Base-by-base conservation (phyloP, 2,888 invertebrate species). In the Drosophila neutralis region DNA sequence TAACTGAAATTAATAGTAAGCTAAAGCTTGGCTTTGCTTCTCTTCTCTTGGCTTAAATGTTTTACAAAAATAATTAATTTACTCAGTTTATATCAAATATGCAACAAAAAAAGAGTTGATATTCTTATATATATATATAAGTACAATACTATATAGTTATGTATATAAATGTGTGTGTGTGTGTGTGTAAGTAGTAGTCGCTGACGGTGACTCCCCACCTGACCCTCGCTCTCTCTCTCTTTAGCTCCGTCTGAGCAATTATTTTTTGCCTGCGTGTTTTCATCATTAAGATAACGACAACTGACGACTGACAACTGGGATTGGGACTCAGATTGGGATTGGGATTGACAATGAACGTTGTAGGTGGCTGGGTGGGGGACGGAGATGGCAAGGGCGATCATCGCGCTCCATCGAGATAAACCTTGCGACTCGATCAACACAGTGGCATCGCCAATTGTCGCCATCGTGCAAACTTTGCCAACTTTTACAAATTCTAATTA, bases 241-340 rank as follows among this genome's bases (percentile, higher is more conserved):
- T n/a, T n/a, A n/a, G n/a, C n/a, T n/a, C n/a, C n/a, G n/a, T n/a
- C n/a, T n/a, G n/a, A n/a, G 10, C 31, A 31, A 31, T 31, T 31
- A 31, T 1, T 51, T 53, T 21, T 42, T 42, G 42, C 52, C 59
- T 63, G 70, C 63, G 77, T 74, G 60, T 36, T 71, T 76, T 60
- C 63, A 48, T 70, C 49, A 69, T 69, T 54, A 60, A 33, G 62
- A 49, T 38, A 53, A 54, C 29, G 1, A 29, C 29, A 7, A 27
- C 27, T 18, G 54, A 11, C 11, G 18, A 53, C 52, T 31, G 7
- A 45, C 51, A 18, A 38, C 1, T 38, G 38, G n/a, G 8, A 38
- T 38, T 38, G 18, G 8, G 18, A 29, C 7, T 29, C 29, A 0
- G 8, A 38, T 38, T 40, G n/a, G 48, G 11, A 10, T 35, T 29